Percentiles rank a stretch among this genome's conserved stretches.
phyloP scores from a whole-genome alignment of 2,113 vertebrate genomes.

The Leptodactylus fuscus region DNA sequence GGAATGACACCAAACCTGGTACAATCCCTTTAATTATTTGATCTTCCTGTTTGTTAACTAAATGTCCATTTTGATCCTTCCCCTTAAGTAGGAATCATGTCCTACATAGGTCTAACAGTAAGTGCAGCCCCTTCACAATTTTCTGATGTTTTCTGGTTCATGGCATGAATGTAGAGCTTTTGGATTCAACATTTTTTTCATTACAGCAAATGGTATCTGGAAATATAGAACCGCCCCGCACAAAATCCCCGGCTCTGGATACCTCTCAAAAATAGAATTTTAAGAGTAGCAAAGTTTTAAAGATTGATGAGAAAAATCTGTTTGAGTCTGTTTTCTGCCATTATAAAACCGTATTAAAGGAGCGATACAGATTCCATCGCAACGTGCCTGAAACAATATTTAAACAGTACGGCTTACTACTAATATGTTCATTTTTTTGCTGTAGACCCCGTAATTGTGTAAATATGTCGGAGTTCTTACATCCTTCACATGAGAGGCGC shows the following conservation, averaged over 20 bases:
- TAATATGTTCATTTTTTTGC: conserved; percentile 9
- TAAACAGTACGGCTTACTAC: conserved; percentile 4
- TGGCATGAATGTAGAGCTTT: not conserved
- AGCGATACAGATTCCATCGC: not conserved
- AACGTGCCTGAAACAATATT: conserved; percentile 35
- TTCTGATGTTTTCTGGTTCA: not conserved
- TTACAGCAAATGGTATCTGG: conserved; percentile 10
- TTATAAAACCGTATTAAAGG: conserved; percentile 13
- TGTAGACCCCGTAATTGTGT: conserved; percentile 16
- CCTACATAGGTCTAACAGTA: not conserved
- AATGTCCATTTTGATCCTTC: too few relatives aligned
- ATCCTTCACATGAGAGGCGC: not conserved
- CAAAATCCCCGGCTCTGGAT: conserved; percentile 7
- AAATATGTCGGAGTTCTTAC: conserved; percentile 15
- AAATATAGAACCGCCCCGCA: not conserved
- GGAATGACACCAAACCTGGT: too few relatives aligned
- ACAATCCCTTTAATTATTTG: too few relatives aligned
- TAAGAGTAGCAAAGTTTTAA: conserved; percentile 37
- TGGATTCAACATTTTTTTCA: not conserved
- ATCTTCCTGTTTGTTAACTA: too few relatives aligned
- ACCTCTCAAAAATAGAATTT: conserved; percentile 31
- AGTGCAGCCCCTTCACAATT: not conserved
- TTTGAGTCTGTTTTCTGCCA: not conserved
- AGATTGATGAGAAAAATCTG: conserved; percentile 44
- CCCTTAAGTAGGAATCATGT: not conserved